Evolutionary conservation across 1,140 invertebrate genomes (phyloP), one percentile per base, ranked within the genome.

Genomic region (Asbolus verrucosus): DNA sequence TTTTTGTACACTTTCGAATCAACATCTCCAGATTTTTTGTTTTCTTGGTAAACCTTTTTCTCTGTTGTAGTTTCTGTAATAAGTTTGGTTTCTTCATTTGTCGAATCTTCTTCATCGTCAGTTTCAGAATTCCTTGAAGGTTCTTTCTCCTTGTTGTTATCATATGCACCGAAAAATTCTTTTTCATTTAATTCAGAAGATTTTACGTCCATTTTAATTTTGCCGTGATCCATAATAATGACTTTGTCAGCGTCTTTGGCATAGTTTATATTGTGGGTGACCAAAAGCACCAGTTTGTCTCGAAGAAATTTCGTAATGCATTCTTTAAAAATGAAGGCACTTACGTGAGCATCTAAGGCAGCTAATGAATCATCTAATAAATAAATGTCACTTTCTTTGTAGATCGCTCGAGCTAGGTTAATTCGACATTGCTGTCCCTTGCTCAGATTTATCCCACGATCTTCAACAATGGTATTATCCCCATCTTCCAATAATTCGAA

Each of bases 351-450:
- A 79, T 95, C 93, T 0, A 95, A 91, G 0, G 92, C 92, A 72
- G 91, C 92, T 6, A 94, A 79, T 1, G 91, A 91, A 82, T 94
- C 92, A 79, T 94, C 93, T 9, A 94, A 79, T 0, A 94, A 80
- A 75, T 92, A 94, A 36, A 94, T 87, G 73, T 92, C 90, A 3
- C 89, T 87, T 80, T 90, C 86, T 43, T 87, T 86, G 81, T 95
- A 95, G 2, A 95, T 84, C 9, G 92, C 88, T 39, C 93, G 87
- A 0, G 94, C 94, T 24, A 96, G 82, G 77, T 93, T 95, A 2
- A 98, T 91, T 74, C 95, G 86, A 0, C 95, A 94, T 73, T 93
- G 90, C 82, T 98, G 96, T 41, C 96, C 93, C 15, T 92, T 93
- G 74, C 90, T 92, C 1, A 94, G 80, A 16, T 87, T 88, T 5